Evolutionary conservation across 2,888 invertebrate species (phyloP), one percentile per base, ranked within the genome.

Genomic region (Cryptophagus acutangulus): DNA sequence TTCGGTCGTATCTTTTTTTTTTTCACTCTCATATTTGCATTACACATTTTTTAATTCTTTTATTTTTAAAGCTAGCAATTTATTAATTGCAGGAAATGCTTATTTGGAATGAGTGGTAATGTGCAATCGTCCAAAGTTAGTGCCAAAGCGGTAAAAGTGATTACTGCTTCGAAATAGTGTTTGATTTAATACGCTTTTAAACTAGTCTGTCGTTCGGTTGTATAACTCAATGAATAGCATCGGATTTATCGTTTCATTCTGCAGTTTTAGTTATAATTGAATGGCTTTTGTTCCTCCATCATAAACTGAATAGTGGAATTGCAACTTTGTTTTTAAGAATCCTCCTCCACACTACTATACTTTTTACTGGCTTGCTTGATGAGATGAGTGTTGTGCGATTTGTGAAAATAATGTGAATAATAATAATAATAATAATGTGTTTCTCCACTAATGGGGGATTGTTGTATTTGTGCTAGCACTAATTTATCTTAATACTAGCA

Each of bases 131-230:
- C 38, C 42, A 17, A 46, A 45, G 48, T 51, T 47, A 51, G 18
- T 45, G 46, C 45, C n/a, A n/a, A 4, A 33, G 47, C 40, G 47
- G 45, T 49, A 43, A 51, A 51, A 51, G 51, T 47, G 51, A 51
- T 47, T 49, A 49, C 49, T 26, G 46, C 43, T 40, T 39, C 46
- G 49, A 38, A 47, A 49, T 40, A 40, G 45, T 40, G 43, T 47
- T 42, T 46, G 49, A 45, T 49, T 51, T 51, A 51, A 51, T 49
- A 45, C 43, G 41, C 40, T 47, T 49, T 49, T 47, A 51, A 51
- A 51, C 51, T 45, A 46, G 40, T 49, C 45, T 39, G 40, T 40
- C 34, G 41, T 46, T 45, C 40, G 46, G 37, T n/a, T n/a, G n/a
- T 37, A 34, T 41, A 40, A 45, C 43, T 43, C 36, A 38, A 41